These are phyloP conservation scores for Gallinago solitaria DNA, from an alignment of 2,797 vertebrate genomes.

Conservation along the genomic window DNA sequence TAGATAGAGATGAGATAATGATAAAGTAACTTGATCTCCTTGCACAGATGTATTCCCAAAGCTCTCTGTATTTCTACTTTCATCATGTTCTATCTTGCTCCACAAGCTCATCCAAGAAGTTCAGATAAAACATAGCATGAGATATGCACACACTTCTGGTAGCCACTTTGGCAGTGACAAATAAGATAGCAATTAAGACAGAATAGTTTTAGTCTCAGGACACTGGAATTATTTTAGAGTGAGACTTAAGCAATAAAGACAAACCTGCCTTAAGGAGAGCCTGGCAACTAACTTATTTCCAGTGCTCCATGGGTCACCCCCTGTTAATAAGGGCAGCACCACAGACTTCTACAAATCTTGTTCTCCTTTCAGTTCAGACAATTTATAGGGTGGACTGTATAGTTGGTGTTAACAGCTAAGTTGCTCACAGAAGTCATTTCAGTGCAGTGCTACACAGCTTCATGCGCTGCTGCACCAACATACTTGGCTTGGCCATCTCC, in stretches of 20 bases:
- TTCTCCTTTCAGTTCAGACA: neutral
- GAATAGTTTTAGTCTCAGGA: neutral
- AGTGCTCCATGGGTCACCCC: neutral
- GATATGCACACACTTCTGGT: neutral
- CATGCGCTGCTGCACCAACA: neutral
- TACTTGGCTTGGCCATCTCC: neutral
- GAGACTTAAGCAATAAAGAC: neutral
- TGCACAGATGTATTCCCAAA: neutral
- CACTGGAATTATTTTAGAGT: neutral
- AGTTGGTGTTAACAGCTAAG: neutral
- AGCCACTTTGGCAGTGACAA: neutral
- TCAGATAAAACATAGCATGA: neutral
- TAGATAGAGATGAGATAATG: neutral
- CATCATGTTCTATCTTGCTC: slow-evolving; percentile 14
- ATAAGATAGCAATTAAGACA: neutral
- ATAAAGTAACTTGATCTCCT: neutral
- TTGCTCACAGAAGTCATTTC: neutral
- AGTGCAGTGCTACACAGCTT: neutral
- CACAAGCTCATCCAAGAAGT: neutral
- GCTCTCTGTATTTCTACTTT: neutral
- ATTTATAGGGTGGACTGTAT: neutral
- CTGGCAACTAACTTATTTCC: neutral
- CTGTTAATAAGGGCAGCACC: neutral
- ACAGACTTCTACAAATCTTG: neutral
- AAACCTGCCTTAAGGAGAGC: neutral